Evolutionary conservation across 2,888 invertebrate species (phyloP).

Genomic region (Coelinius sp.): DNA sequence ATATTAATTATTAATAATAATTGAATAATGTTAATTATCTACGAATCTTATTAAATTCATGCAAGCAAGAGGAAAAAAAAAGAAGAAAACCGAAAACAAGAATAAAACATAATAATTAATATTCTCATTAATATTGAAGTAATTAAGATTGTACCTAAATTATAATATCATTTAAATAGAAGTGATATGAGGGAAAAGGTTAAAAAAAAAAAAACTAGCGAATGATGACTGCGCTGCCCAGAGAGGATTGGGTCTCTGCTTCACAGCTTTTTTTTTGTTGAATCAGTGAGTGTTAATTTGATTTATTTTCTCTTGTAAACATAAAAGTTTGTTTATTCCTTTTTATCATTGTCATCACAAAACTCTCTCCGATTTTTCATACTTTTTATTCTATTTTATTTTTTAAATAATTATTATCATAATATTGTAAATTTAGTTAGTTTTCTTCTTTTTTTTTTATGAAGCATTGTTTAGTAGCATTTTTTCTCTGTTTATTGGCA

Average conservation of each 20-base stretch:
- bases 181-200: constrained; percentile 58
- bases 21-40: constrained; percentile 48
- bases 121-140: constrained; percentile 71
- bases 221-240: constrained; percentile 61
- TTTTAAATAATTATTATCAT: constrained; percentile 41
- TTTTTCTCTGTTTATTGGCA: constrained; percentile 43
- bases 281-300: constrained; percentile 50
- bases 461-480: neutral
- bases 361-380: neutral
- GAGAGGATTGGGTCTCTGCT: constrained; percentile 41
- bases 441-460: constrained; percentile 1
- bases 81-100: constrained; percentile 44
- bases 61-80: constrained; percentile 63
- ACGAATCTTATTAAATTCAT: constrained; percentile 67
- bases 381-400: constrained; percentile 10
- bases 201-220: constrained; percentile 55
- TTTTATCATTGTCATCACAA: constrained; percentile 45
- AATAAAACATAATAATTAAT: constrained; percentile 53
- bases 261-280: constrained; percentile 47
- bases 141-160: constrained; percentile 72
- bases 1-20: constrained; percentile 61
- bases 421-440: constrained; percentile 24
- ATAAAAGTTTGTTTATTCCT: constrained; percentile 45
- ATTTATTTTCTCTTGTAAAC: constrained; percentile 48
- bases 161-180: constrained; percentile 68